Evolutionary conservation across 2,113 vertebrate genomes (phyloP).

Genomic region (Brachirus orientalis): DNA sequence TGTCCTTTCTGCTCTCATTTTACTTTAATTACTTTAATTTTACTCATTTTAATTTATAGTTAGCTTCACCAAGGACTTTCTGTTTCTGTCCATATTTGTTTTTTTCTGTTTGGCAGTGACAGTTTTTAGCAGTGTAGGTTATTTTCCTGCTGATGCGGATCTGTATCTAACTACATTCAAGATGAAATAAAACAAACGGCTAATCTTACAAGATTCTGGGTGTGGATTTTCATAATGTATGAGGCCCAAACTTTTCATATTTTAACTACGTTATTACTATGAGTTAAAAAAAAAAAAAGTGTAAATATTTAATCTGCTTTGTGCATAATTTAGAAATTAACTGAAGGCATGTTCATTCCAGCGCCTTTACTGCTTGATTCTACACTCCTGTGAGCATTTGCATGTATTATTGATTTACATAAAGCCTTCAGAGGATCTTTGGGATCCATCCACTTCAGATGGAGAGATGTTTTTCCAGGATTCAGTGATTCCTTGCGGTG

Average conservation of each 20-base stretch:
- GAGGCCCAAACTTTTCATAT: too few relatives aligned
- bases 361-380: slow-evolving; percentile 1
- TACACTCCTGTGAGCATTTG: slow-evolving; percentile 37
- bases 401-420: slow-evolving; percentile 67
- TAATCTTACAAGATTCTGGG: background rate
- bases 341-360: background rate
- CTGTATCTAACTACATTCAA: too few relatives aligned
- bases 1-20: too few relatives aligned
- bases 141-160: too few relatives aligned
- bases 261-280: background rate
- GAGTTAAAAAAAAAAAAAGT: background rate
- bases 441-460: slow-evolving; percentile 43
- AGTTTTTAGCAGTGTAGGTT: too few relatives aligned
- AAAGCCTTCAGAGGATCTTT: slow-evolving; percentile 46
- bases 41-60: too few relatives aligned
- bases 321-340: background rate
- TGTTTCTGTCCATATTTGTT: too few relatives aligned
- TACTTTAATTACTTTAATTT: too few relatives aligned
- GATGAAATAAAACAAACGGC: background rate
- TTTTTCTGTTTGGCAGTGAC: too few relatives aligned
- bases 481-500: slow-evolving; percentile 53
- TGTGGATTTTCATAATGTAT: background rate
- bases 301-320: background rate
- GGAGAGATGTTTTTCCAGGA: slow-evolving; percentile 41
- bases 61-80: too few relatives aligned